Conservation (phyloP, 2,797 vertebrate species). For the Hoplostethus atlanticus region DNA sequence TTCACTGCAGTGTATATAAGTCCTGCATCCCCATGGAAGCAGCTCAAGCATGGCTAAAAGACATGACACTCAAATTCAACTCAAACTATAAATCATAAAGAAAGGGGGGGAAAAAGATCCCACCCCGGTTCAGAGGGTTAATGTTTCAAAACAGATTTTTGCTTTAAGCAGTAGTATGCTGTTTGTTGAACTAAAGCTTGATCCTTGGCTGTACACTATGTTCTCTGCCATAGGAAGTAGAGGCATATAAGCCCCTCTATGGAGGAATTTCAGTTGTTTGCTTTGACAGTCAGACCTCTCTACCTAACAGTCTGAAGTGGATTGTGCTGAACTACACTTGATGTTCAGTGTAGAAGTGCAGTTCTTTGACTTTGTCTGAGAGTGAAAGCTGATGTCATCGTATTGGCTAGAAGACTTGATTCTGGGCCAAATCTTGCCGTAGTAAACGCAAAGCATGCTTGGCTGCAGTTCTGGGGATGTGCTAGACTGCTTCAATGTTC, state of each 20-base stretch:
- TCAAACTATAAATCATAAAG: no score
- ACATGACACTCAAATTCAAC: no score
- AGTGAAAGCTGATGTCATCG: not conserved
- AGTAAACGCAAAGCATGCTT: slow-evolving; percentile 23
- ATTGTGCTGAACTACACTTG: not conserved
- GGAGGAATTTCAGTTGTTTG: not conserved
- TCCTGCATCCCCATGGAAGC: no score
- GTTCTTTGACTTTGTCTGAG: not conserved
- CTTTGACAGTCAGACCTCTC: not conserved
- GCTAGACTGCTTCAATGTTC: not conserved
- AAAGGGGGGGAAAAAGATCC: no score
- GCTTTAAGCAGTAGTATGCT: no score
- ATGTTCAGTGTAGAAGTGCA: no score
- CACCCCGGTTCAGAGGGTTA: no score
- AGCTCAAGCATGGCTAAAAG: no score
- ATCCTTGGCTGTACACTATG: not conserved
- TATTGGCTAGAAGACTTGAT: not conserved
- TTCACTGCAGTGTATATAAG: no score
- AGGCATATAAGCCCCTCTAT: not conserved
- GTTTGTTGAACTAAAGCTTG: no score
- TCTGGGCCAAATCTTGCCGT: not conserved
- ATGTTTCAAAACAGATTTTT: no score
- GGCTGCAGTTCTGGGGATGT: not conserved
- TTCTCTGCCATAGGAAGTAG: not conserved
- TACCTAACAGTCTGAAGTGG: not conserved